phyloP scores from a whole-genome alignment of 2,113 vertebrate species.

The Scortum barcoo region DNA sequence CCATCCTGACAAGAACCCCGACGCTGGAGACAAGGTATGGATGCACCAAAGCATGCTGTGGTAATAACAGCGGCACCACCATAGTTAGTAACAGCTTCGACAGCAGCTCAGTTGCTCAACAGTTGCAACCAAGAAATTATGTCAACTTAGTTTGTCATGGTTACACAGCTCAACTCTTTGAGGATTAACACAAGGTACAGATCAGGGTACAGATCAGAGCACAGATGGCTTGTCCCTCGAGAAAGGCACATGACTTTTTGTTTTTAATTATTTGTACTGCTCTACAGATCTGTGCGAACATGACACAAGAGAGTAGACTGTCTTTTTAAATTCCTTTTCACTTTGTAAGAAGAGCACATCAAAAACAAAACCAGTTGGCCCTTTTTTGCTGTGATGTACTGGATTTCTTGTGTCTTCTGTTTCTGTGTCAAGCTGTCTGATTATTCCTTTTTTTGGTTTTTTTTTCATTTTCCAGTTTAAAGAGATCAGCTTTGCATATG shows the following conservation, averaged over 20 bases:
- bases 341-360: conserved; percentile 1
- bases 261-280: conserved; percentile 24
- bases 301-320: background rate
- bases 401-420: background rate
- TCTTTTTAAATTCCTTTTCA: background rate
- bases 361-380: background rate
- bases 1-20: conserved; percentile 99
- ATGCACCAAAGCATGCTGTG: conserved; percentile 12
- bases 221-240: background rate
- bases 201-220: conserved; percentile 12
- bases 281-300: background rate
- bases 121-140: conserved; percentile 10
- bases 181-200: background rate
- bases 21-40: conserved; percentile 98
- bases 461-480: conserved; percentile 89
- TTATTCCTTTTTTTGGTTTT: too few species aligned
- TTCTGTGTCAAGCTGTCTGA: conserved; percentile 12
- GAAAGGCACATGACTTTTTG: background rate
- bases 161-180: conserved; percentile 24
- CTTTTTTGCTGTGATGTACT: background rate
- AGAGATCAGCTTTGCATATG: conserved; percentile 99
- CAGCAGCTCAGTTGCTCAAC: conserved; percentile 1
- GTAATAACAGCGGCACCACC: background rate
- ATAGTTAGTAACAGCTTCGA: background rate
- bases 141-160: conserved; percentile 23